Base-by-base conservation (phyloP, 1,140 invertebrate genomes). In the Dendrolimus kikuchii region DNA sequence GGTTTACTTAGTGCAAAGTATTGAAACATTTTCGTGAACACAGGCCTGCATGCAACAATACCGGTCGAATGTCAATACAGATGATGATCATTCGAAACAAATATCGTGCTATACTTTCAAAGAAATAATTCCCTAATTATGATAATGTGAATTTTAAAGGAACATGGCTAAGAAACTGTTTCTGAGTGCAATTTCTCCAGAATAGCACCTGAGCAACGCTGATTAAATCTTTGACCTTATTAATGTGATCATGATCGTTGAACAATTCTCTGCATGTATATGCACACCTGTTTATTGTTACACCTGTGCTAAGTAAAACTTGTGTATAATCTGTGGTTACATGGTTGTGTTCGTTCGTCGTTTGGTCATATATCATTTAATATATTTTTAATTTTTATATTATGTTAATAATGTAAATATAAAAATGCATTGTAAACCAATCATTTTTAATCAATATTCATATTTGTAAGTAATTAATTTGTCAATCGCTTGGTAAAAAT, bases 401-500 rank as follows among this genome's bases (percentile, higher is more conserved):
- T 53, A 38, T 57, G 56, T 62, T 55, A 47, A 59, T 63, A 62
- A 45, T 48, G 46, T 48, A 55, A 53, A 49, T 56, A 46, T 46
- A 57, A 38, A 45, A 64, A 60, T 64, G 62, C 54, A 63, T 57
- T 63, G 37, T 38, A 57, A 38, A 37, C 46, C 7, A 48, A 48
- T 48, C 46, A 48, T 46, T 46, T 50, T 52, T 40, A 60, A 64
- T 64, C 55, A 59, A 60, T 51, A 51, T 56, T 50, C 57, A 51
- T 51, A 57, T 55, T 46, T 49, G 42, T 56, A 60, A 40, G 8
- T 49, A 40, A 49, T 44, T 55, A 41, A n/a, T 42, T 52, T 46
- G 53, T 55, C 45, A 39, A 40, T 41, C 46, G 7, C 7, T 8
- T 50, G 43, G 1, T 23, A 23, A 23, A 23, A 23, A 23, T 23